These are phyloP conservation scores for Poliocrania exsul DNA, from an alignment of 2,797 vertebrate species.

Conservation along the genomic window DNA sequence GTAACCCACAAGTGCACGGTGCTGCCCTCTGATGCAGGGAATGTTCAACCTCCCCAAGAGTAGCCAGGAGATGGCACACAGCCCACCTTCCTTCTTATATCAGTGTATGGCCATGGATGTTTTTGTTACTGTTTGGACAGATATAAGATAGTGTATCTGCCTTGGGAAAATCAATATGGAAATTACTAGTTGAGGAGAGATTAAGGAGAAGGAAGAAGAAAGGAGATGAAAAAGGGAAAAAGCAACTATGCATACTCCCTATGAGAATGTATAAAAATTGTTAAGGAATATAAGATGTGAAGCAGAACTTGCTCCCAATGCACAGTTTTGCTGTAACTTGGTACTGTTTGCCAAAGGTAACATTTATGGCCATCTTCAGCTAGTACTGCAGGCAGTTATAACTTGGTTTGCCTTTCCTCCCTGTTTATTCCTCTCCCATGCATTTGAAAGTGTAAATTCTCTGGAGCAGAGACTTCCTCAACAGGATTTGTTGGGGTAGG, in stretches of 20 bases:
- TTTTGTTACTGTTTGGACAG: neutral
- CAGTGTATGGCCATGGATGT: neutral
- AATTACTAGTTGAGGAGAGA: neutral
- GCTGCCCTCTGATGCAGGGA: slow-evolving; percentile 28
- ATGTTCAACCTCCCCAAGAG: neutral
- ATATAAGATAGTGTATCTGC: neutral
- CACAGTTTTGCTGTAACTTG: neutral
- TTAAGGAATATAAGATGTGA: neutral
- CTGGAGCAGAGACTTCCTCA: neutral
- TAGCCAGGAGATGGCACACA: neutral
- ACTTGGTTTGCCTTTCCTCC: neutral
- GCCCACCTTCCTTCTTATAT: neutral
- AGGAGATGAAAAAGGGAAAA: neutral
- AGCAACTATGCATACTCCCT: neutral
- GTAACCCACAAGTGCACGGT: accelerated
- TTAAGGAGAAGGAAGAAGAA: neutral
- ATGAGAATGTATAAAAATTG: neutral
- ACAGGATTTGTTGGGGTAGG: neutral
- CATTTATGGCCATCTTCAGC: neutral
- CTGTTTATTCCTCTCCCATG: neutral
- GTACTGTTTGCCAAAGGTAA: neutral
- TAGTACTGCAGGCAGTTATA: neutral
- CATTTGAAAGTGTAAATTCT: neutral
- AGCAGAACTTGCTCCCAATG: neutral
- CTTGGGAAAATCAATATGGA: neutral